phyloP scores from a whole-genome alignment of 2,113 vertebrate species.

The Bolborhynchus lineola region DNA sequence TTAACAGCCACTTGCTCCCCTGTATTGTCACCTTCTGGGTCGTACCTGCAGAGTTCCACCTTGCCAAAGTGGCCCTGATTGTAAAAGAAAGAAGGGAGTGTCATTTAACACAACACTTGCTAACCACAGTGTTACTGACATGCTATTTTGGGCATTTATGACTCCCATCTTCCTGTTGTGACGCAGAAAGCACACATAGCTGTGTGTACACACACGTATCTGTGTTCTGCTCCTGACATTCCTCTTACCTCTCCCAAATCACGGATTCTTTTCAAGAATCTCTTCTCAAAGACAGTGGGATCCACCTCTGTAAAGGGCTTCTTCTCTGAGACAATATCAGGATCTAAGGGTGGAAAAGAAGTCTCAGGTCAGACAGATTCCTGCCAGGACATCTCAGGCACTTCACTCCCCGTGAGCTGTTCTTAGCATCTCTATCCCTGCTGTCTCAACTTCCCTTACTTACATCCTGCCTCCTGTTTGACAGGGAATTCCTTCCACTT shows the following conservation, averaged over 20 bases:
- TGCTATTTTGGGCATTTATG: accelerated
- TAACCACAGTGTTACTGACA: accelerated
- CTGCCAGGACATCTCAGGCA: neutral
- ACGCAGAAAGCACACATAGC: neutral
- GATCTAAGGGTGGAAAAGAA: slow-evolving; percentile 55
- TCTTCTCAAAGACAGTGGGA: slow-evolving; percentile 92
- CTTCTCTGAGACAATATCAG: slow-evolving; percentile 79
- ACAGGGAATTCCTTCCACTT: neutral
- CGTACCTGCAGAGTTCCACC: slow-evolving; percentile 94
- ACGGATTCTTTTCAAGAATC: slow-evolving; percentile 88
- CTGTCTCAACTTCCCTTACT: neutral
- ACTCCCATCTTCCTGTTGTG: accelerated
- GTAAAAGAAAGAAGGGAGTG: neutral
- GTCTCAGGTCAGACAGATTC: neutral
- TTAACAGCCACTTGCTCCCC: slow-evolving; percentile 98
- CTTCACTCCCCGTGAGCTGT: neutral
- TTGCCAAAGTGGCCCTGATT: slow-evolving; percentile 94
- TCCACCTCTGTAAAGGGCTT: slow-evolving; percentile 82
- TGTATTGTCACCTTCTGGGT: slow-evolving; percentile 91
- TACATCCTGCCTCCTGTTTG: neutral
- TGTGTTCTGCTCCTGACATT: accelerated
- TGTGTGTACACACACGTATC: accelerated
- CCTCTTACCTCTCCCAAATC: slow-evolving; percentile 89
- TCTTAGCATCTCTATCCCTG: accelerated
- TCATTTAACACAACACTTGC: accelerated